phyloP scores from a whole-genome alignment of 2,113 vertebrate species.

The Pao palembangensis region DNA sequence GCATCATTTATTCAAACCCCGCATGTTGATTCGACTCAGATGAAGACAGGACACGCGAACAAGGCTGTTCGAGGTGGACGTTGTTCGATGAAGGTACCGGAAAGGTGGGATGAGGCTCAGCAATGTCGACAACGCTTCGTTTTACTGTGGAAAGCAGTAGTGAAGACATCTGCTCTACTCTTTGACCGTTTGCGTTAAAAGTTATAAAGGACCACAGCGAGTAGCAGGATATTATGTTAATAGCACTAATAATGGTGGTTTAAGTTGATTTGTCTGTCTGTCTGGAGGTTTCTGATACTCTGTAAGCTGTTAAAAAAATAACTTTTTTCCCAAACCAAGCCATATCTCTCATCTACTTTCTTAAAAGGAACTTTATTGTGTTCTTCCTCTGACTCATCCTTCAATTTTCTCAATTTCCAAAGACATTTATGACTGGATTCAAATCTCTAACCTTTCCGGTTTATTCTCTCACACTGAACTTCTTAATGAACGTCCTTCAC shows the following conservation, averaged over 20 bases:
- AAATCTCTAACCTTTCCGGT: conserved; percentile 61
- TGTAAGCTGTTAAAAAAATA: too few relatives aligned
- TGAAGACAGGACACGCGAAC: conserved; percentile 27
- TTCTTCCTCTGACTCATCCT: conserved; percentile 11
- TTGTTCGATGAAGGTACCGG: conserved; percentile 14
- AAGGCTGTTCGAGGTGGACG: conserved; percentile 21
- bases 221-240: too few relatives aligned
- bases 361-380: not conserved
- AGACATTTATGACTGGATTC: conserved; percentile 56
- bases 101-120: too few relatives aligned
- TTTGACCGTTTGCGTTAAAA: too few relatives aligned
- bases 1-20: conserved; percentile 67
- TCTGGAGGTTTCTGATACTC: too few relatives aligned
- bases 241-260: too few relatives aligned
- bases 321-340: too few relatives aligned
- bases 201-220: too few relatives aligned
- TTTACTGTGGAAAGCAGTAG: too few relatives aligned
- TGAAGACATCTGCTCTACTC: too few relatives aligned
- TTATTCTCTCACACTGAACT: conserved; percentile 53
- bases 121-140: too few relatives aligned
- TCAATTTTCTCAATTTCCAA: conserved; percentile 51
- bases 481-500: conserved; percentile 68
- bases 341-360: not conserved
- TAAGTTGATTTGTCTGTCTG: too few relatives aligned
- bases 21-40: conserved; percentile 53